A percentile compares a stretch with the other conserved stretches of the same genome.
These are phyloP conservation scores for Dissostichus mawsoni DNA, from an alignment of 2,113 vertebrate genomes.

Conservation along the genomic window DNA sequence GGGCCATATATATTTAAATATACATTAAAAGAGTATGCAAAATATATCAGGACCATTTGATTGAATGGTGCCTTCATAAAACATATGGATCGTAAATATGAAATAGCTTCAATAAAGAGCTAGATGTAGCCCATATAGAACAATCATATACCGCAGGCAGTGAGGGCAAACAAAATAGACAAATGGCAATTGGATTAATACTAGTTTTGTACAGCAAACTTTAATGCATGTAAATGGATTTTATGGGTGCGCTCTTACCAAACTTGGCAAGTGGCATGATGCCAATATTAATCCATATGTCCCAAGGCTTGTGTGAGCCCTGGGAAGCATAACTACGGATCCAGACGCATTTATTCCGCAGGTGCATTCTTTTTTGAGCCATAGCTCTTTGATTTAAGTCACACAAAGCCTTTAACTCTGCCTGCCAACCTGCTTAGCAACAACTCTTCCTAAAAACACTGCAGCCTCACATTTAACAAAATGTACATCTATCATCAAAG, in stretches of 20 bases:
- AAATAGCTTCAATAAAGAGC: not conserved
- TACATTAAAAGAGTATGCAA: not conserved
- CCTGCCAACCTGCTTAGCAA: not conserved
- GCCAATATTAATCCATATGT: too few species aligned
- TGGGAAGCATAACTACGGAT: too few species aligned
- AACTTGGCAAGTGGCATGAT: too few species aligned
- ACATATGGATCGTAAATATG: not conserved
- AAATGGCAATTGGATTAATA: too few species aligned
- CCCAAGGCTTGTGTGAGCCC: too few species aligned
- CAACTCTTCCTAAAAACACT: constrained; percentile 5
- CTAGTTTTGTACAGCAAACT: too few species aligned
- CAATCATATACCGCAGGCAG: not conserved
- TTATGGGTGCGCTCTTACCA: too few species aligned
- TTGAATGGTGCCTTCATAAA: not conserved
- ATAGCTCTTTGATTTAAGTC: not conserved
- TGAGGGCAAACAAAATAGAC: not conserved
- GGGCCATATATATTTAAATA: not conserved
- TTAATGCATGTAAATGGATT: too few species aligned
- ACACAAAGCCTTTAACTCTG: not conserved
- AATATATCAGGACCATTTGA: constrained; percentile 1
- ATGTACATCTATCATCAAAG: constrained; percentile 26
- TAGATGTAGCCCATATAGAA: not conserved
- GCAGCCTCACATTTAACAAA: not conserved
- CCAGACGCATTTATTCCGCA: not conserved
- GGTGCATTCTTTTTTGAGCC: not conserved